Evolutionary conservation across 2,888 invertebrate species (phyloP), one percentile per base, ranked within the genome.

Genomic region (Polia nebulosa): DNA sequence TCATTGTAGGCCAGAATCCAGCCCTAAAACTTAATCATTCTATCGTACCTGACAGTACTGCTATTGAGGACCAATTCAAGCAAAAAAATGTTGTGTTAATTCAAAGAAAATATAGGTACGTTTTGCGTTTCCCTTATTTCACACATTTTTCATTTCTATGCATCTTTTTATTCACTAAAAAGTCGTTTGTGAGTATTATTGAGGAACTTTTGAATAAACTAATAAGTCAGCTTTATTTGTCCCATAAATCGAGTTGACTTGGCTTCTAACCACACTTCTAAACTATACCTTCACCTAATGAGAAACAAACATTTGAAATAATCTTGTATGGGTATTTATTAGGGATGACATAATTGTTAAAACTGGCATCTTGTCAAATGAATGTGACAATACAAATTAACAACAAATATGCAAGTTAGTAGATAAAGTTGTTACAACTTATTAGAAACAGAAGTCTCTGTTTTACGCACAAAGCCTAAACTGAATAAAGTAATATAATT

Each of bases 361-460:
- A 36, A 32, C 25, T 52, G n/a, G 29, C 4, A n/a, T 34, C 25
- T 25, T n/a, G 20, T 13, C 9, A 69, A 65, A 66, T 34, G n/a
- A 62, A 25, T 74, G 27, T 62, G 47, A 68, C 64, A 49, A 17
- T 66, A 69, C 51, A 44, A 45, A 67, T 25, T 51, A 44, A 65
- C 27, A 51, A 51, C 4, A 32, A 74, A 39, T 20, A 47, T 53
- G 34, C 32, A 75, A 47, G 39, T 67, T 53, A 66, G 44, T 53
- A 47, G 67, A 52, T 32, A 17, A 65, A 32, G 44, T 70, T 74
- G 34, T 65, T 74, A 74, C 36, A 39, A 63, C 44, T 45, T 44
- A 32, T 25, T 29, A 27, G 32, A 47, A 27, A 55, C 34, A 75
- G 22, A 51, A 47, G 67, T 45, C 44, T 47, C 47, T 51, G 75